Conservation (phyloP, 2,113 vertebrate species). For the Seriola quinqueradiata region DNA sequence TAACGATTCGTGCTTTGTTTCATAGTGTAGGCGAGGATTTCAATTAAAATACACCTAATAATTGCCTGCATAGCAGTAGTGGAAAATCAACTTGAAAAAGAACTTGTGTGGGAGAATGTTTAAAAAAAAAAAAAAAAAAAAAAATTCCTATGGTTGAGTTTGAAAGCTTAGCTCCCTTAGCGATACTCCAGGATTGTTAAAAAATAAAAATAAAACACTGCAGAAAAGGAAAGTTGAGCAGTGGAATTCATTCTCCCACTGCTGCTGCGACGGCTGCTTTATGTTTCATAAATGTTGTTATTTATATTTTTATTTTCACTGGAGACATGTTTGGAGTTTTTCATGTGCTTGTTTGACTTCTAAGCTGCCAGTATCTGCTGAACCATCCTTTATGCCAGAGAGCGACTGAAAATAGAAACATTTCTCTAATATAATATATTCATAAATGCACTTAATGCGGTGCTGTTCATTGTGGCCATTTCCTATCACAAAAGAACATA, state of each 20-base stretch:
- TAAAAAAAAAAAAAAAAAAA: not conserved
- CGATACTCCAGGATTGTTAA: constrained; percentile 12
- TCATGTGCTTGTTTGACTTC: not conserved
- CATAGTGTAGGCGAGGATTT: constrained; percentile 22
- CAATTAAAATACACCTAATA: constrained; percentile 32
- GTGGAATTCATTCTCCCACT: constrained; percentile 1
- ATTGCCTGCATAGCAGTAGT: not conserved
- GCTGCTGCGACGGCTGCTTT: not conserved
- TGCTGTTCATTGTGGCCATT: not conserved
- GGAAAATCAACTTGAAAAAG: constrained; percentile 24
- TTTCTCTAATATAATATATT: not conserved
- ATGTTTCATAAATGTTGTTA: not conserved
- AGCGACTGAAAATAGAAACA: not conserved
- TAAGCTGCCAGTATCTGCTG: not conserved
- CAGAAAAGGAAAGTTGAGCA: constrained; percentile 8
- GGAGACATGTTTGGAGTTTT: not conserved
- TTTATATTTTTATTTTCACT: not conserved
- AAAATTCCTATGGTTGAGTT: not conserved
- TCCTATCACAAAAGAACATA: not conserved
- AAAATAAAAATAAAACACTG: constrained; percentile 12
- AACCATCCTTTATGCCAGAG: not conserved
- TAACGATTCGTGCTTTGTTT: not conserved
- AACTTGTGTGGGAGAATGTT: constrained; percentile 34
- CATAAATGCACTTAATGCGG: not conserved
- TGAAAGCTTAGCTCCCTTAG: constrained; percentile 9